Evolutionary conservation across 2,113 vertebrate genomes (phyloP).

Genomic region (Motacilla tschutschensis): DNA sequence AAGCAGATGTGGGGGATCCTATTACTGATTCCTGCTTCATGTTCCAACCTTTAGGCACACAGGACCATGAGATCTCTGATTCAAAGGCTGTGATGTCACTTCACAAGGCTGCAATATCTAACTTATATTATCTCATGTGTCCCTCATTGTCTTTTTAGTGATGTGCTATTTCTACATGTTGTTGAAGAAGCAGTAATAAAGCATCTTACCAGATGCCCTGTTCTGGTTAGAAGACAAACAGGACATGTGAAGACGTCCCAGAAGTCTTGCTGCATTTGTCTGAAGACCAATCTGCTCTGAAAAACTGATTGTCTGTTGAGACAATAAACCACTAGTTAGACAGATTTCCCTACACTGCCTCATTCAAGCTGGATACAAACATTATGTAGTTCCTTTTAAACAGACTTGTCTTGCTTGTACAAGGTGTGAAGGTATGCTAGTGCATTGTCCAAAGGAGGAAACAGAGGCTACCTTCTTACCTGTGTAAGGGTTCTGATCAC

Average conservation of each 20-base stretch:
- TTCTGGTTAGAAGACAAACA: constrained; percentile 82
- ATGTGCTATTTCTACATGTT: not conserved
- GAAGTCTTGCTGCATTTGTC: constrained; percentile 87
- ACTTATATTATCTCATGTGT: not conserved
- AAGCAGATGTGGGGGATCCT: not conserved
- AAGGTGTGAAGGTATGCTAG: not conserved
- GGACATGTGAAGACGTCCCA: constrained; percentile 88
- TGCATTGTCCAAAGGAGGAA: not conserved
- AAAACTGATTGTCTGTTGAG: constrained; percentile 81
- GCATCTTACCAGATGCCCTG: constrained; percentile 82
- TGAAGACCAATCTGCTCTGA: constrained; percentile 91
- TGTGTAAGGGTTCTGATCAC: constrained; percentile 89
- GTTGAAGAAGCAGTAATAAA: not conserved
- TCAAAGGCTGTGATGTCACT: not conserved
- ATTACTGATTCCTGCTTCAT: not conserved
- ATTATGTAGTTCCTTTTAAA: not conserved
- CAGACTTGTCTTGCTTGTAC: not conserved
- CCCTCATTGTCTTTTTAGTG: not conserved
- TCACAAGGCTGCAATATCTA: not conserved
- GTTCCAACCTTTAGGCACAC: not conserved
- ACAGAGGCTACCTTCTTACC: constrained; percentile 67
- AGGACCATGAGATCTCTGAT: not conserved
- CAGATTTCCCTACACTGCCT: not conserved
- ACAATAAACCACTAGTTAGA: not conserved
- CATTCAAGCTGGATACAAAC: not conserved